Conservation (phyloP, 2,113 vertebrate genomes). For the rabbit (Oryctolagus cuniculus) region mOryCun1.1 NC_091435.1:5241001-5241500, state of each 20-base stretch:
- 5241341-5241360: background rate
- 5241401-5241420: fast-evolving
- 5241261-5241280: background rate
- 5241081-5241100: too few relatives aligned
- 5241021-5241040: too few relatives aligned
- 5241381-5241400: fast-evolving
- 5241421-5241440: background rate
- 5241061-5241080: too few relatives aligned
- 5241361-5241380: background rate
- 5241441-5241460: background rate
- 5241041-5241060: too few relatives aligned
- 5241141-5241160: too few relatives aligned
- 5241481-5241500: fast-evolving
- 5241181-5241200: background rate
- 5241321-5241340: background rate
- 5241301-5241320: conserved; percentile 28
- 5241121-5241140: too few relatives aligned
- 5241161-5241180: background rate
- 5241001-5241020: background rate
- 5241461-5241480: background rate
- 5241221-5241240: background rate
- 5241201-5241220: too few relatives aligned
- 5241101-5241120: too few relatives aligned
- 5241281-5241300: background rate
- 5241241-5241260: background rate